phyloP scores from a whole-genome alignment of 2,888 invertebrate genomes.

The Lottia gigantea region DNA sequence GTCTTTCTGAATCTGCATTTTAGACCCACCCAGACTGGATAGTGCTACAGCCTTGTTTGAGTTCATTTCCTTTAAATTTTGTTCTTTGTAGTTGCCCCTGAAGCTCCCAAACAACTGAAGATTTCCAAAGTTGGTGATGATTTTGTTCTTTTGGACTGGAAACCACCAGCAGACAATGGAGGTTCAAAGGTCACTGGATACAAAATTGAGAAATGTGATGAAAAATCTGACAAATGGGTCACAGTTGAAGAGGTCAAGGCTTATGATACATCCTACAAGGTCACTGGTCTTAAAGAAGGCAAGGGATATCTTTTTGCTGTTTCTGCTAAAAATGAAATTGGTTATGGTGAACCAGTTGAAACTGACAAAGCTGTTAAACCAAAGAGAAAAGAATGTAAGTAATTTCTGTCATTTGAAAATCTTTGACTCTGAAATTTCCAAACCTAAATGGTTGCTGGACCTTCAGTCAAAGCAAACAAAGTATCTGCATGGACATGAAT shows the following conservation, averaged over 20 bases:
- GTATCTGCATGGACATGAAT: too few relatives aligned
- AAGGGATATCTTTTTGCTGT: conserved; percentile 85
- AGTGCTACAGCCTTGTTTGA: too few relatives aligned
- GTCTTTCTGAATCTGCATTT: too few relatives aligned
- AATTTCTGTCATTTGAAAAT: neutral
- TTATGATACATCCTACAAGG: conserved; percentile 31
- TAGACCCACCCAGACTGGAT: too few relatives aligned
- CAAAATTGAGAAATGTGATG: conserved; percentile 32
- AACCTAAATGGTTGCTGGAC: too few relatives aligned
- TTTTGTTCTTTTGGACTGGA: conserved; percentile 49
- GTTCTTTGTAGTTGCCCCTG: conserved; percentile 23
- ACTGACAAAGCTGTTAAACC: conserved; percentile 21
- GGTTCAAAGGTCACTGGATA: conserved; percentile 43
- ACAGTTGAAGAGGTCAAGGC: conserved; percentile 23
- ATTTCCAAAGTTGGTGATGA: conserved; percentile 21
- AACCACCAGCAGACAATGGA: conserved; percentile 55
- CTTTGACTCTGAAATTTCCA: neutral
- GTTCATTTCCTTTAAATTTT: too few relatives aligned
- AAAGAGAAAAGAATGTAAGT: conserved; percentile 20
- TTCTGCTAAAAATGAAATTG: conserved; percentile 84
- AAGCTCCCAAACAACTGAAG: conserved; percentile 24
- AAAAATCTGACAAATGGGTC: conserved; percentile 25
- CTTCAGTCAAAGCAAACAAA: too few relatives aligned
- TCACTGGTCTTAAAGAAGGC: conserved; percentile 45
- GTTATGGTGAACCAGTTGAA: conserved; percentile 60